Evolutionary conservation across 2,888 invertebrate species (phyloP).

Genomic region (Drosophila fulvimacula): DNA sequence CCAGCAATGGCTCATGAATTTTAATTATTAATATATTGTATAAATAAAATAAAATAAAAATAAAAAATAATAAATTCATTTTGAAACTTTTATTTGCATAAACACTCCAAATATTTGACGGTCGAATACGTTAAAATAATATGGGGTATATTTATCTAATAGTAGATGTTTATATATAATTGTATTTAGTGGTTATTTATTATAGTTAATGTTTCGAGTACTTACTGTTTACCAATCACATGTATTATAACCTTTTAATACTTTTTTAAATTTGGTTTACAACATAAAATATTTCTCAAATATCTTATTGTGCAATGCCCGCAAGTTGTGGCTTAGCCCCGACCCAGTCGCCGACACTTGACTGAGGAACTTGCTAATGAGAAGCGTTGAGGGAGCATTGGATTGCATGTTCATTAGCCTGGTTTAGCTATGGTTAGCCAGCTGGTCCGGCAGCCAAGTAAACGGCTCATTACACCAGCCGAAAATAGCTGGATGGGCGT

Average conservation of each 20-base stretch:
- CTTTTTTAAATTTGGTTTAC: background rate
- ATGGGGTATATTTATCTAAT: background rate
- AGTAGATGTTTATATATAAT: background rate
- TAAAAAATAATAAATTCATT: no score
- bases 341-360: slow-evolving; percentile 21
- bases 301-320: slow-evolving; percentile 33
- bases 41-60: no score
- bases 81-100: background rate
- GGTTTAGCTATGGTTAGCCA: slow-evolving; percentile 5
- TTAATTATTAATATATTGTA: background rate
- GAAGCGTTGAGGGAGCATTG: slow-evolving; percentile 35
- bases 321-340: slow-evolving; percentile 42
- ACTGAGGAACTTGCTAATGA: slow-evolving; percentile 38
- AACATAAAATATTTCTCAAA: background rate
- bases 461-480: slow-evolving; percentile 70
- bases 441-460: slow-evolving; percentile 42
- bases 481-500: slow-evolving; percentile 60
- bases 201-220: background rate
- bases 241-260: slow-evolving; percentile 2
- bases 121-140: background rate
- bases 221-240: background rate
- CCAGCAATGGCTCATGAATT: background rate
- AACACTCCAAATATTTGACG: background rate
- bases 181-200: background rate
- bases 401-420: slow-evolving; percentile 57